Conservation (phyloP, 2,113 vertebrate species). For the Aplodontia rufa region DNA sequence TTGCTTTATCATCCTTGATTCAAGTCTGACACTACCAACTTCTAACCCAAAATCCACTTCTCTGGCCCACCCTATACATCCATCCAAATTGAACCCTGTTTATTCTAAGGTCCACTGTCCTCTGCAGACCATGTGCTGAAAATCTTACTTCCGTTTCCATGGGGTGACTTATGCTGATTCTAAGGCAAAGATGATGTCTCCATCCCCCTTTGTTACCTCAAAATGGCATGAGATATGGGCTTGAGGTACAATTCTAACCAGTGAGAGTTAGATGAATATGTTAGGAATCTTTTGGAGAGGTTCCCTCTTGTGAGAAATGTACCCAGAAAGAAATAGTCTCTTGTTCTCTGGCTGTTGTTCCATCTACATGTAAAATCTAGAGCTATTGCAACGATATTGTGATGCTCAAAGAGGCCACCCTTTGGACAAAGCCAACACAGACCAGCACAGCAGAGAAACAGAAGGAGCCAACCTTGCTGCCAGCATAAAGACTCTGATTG, state of each 20-base stretch:
- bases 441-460: background rate
- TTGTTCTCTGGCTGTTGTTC: background rate
- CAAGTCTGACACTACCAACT: background rate
- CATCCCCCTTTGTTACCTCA: background rate
- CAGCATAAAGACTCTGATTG: background rate
- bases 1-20: background rate
- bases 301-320: background rate
- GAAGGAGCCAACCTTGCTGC: background rate
- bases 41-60: background rate
- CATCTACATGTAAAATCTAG: background rate
- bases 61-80: background rate
- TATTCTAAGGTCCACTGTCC: background rate
- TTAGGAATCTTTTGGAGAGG: background rate
- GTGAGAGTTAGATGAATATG: background rate
- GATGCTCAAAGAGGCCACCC: background rate
- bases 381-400: background rate
- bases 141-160: background rate
- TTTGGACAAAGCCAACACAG: background rate
- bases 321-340: background rate
- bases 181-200: background rate
- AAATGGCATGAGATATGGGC: background rate
- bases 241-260: background rate
- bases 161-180: background rate
- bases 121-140: background rate
- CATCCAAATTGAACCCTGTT: background rate